Base-by-base conservation (phyloP, 1,140 invertebrate genomes). In the Uloborus diversus region DNA sequence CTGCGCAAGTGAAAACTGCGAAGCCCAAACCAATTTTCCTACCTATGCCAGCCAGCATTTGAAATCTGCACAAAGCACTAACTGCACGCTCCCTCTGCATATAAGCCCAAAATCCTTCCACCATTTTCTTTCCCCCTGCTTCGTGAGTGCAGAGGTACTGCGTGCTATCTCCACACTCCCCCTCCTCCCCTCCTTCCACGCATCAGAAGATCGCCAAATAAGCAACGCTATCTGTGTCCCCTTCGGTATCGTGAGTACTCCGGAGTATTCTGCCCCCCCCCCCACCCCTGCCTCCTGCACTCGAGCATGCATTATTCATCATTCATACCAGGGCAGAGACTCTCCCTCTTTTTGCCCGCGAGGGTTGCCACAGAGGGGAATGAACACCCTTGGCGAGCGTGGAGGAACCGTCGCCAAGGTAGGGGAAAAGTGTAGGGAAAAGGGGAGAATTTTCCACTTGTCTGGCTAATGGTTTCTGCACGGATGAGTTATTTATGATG, bases 251-350 rank as follows among this genome's bases (percentile, higher is more conserved):
- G 27, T n/a, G 28, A 59, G 56, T 30, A 30, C 56, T 59, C 56
- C 56, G 33, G 27, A 59, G 27, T 3, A 27, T 59, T 14, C 23
- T 4, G 13, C 5, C 56, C 56, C 56, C 56, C 11, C 9, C 25
- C 27, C 14, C 56, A n/a, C n/a, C n/a, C n/a, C n/a, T n/a, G n/a
- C n/a, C n/a, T n/a, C 56, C 27, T 32, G 56, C 17, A 4, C 14
- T 59, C 27, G 56, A 59, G 56, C 56, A 59, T 59, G 56, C 56
- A 59, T 59, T 59, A 59, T 59, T 59, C 56, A 59, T 59, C 56
- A 59, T 59, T 59, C 28, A 59, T 59, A 59, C 56, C 56, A 59
- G n/a, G n/a, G 56, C 56, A 27, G 56, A 59, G 27, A 27, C 56
- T 59, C 56, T 57, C 53, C 53, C 28, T 57, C 23, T 57, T 27